Evolutionary conservation across 2,113 vertebrate species (phyloP).

Genomic region (Micronisus gabar): DNA sequence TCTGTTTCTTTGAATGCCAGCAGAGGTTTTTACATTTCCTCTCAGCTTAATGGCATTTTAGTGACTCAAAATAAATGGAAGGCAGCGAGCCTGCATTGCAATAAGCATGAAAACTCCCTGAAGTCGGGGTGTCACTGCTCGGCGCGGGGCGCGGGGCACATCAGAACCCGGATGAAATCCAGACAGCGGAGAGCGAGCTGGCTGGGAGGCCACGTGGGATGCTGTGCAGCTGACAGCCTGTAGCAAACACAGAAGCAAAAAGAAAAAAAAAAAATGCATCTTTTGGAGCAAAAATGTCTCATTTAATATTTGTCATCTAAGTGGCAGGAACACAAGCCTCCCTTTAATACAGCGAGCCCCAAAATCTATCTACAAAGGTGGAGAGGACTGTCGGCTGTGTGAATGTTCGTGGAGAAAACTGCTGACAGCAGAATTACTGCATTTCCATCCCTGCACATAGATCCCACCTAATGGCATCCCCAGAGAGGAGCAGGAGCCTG

Average conservation of each 20-base stretch:
- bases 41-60: background rate
- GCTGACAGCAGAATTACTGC: constrained; percentile 1
- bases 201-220: background rate
- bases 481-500: background rate
- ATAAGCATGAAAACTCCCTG: background rate
- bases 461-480: constrained; percentile 32
- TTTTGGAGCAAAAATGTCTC: background rate
- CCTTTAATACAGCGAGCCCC: background rate
- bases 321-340: background rate
- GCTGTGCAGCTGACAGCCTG: background rate
- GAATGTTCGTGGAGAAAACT: background rate
- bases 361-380: background rate
- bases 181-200: background rate
- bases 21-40: background rate
- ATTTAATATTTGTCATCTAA: background rate
- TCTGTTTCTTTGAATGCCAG: background rate
- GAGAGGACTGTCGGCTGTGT: background rate
- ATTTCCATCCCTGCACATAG: background rate
- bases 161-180: background rate
- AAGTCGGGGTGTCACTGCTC: background rate
- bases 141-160: background rate
- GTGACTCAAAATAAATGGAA: background rate
- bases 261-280: background rate
- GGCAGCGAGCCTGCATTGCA: background rate
- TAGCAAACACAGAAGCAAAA: background rate